Evolutionary conservation across 2,797 vertebrate genomes (phyloP), one percentile per base, ranked within the genome.

Genomic region (Champsocephalus esox): DNA sequence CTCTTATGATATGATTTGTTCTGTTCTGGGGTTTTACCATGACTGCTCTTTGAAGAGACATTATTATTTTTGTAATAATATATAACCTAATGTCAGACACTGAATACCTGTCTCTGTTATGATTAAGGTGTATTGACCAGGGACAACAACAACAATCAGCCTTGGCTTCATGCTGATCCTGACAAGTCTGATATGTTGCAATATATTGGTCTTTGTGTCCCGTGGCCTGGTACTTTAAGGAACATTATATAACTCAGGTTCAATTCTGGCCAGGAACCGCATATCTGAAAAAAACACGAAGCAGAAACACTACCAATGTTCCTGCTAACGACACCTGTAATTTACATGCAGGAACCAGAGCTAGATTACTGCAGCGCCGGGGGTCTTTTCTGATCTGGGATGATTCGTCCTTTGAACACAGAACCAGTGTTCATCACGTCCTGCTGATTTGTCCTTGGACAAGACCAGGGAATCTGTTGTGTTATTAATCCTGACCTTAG

Each of bases 401-500:
- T 41, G 21, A 48, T 77, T 77, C 1, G 58, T 79, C 73, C 69
- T 78, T 82, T 61, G 80, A 58, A 46, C 24, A 32, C 16, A 48
- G 11, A 79, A 45, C 21, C 70, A 16, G 14, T 32, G 60, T 70
- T 67, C 58, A 48, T 46, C 9, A 9, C 64, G 34, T 57, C 66
- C 66, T 38, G 66, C 80, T 84, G 75, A 74, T 77, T 77, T 70
- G 71, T 82, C 78, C 69, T 79, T 83, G 14, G 5, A 60, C 55
- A 52, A 72, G 58, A 56, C 28, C 61, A 28, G 41, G 49, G 58
- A 57, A 6, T 17, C 44, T 63, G 43, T 44, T 65, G 62, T 64
- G 77, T 83, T 79, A 82, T 87, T 87, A 87, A 80, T 79, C 67
- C 80, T 75, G 82, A 82, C 81, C 79, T 63, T 56, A 64, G 50